Percentiles rank a stretch among this genome's conserved stretches.
Conservation (phyloP, 2,797 vertebrate genomes). For the Muraenolepis orangiensis region DNA sequence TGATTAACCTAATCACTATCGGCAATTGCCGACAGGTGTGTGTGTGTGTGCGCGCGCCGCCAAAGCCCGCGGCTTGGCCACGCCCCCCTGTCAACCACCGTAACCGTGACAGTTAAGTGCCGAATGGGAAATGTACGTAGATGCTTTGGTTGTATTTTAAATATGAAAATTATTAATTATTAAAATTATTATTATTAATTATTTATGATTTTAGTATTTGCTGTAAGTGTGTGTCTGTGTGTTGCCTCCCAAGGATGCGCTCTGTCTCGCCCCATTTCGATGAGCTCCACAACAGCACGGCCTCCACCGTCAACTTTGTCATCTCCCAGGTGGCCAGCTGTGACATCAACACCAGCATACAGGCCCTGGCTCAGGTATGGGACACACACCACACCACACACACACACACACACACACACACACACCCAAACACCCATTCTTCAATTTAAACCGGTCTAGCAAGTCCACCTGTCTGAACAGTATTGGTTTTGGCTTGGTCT, state of each 20-base stretch:
- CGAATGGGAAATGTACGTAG: not conserved
- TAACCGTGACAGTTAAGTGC: too few relatives aligned
- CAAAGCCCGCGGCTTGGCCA: too few relatives aligned
- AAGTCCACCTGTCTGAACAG: not conserved
- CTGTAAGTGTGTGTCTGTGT: slow-evolving; percentile 1
- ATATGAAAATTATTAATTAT: too few relatives aligned
- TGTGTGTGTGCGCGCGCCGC: too few relatives aligned
- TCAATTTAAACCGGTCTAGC: not conserved
- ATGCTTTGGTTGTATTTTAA: not conserved
- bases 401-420: not conserved
- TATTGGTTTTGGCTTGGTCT: not conserved
- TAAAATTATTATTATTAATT: too few relatives aligned
- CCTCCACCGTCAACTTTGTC: slow-evolving; percentile 97
- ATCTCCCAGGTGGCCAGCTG: slow-evolving; percentile 97
- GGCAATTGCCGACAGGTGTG: too few relatives aligned
- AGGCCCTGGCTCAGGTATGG: slow-evolving; percentile 92
- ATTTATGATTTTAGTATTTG: not conserved
- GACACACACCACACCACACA: not conserved
- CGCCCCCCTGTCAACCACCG: too few relatives aligned
- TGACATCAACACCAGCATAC: slow-evolving; percentile 96
- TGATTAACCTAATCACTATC: too few relatives aligned
- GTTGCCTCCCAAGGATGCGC: slow-evolving; percentile 75
- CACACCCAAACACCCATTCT: not conserved
- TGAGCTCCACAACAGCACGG: slow-evolving; percentile 95
- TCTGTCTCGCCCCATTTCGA: slow-evolving; percentile 92